phyloP scores from a whole-genome alignment of 2,888 invertebrate genomes.

The Dinocampus coccinellae region DNA sequence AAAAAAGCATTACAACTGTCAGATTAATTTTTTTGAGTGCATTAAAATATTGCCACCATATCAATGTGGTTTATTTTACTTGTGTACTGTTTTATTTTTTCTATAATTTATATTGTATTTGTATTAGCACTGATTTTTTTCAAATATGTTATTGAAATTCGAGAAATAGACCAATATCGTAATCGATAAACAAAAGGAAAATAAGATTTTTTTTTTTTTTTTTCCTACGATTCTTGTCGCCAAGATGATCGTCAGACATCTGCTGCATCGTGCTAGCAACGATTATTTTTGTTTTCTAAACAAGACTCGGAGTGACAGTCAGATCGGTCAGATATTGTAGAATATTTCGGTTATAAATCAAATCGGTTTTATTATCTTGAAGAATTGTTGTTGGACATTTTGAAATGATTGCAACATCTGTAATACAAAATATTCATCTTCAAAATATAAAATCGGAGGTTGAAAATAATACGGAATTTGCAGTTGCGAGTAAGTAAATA shows the following conservation, averaged over 20 bases:
- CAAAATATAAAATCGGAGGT: background rate
- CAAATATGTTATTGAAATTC: constrained; percentile 33
- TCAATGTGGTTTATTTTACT: constrained; percentile 37
- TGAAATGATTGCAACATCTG: background rate
- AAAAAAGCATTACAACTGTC: background rate
- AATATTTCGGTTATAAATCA: constrained; percentile 23
- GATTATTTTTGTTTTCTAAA: constrained; percentile 50
- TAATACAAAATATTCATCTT: background rate
- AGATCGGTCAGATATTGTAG: background rate
- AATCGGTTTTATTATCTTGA: constrained; percentile 9
- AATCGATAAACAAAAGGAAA: constrained; percentile 9
- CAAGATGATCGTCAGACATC: constrained; percentile 35
- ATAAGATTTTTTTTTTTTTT: constrained; percentile 19
- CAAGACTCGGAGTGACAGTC: constrained; percentile 25
- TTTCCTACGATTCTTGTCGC: constrained; percentile 12
- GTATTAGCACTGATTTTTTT: constrained; percentile 30
- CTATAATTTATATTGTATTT: constrained; percentile 32
- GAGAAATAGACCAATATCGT: background rate
- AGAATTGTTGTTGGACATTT: background rate
- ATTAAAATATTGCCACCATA: background rate
- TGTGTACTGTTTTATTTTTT: constrained; percentile 33
- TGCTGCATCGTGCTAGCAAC: constrained; percentile 44
- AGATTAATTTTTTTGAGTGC: background rate
- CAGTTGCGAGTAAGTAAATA: background rate
- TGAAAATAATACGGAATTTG: background rate